Percentiles rank a stretch among this genome's conserved stretches.
phyloP scores from a whole-genome alignment of 2,888 invertebrate species.

The Tetranychus piercei region DNA sequence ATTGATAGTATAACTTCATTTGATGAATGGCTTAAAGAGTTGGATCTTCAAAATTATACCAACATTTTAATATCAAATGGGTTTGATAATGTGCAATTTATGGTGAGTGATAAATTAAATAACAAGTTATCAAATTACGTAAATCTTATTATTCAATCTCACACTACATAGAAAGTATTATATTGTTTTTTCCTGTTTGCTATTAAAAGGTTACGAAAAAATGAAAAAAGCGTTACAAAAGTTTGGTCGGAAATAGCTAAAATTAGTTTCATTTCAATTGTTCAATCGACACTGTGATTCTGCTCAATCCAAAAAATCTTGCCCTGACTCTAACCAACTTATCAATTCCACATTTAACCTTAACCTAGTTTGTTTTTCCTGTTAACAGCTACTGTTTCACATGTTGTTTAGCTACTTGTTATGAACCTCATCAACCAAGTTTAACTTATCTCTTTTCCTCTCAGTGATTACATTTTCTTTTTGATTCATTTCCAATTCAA shows the following conservation, averaged over 20 bases:
- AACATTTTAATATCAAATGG: conserved; percentile 65
- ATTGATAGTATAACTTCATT: background rate
- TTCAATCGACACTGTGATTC: no score
- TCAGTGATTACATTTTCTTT: background rate
- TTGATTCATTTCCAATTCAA: conserved; percentile 26
- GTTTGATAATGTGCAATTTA: conserved; percentile 72
- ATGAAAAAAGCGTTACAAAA: no score
- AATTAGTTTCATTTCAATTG: no score
- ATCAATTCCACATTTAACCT: background rate
- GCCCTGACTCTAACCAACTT: no score
- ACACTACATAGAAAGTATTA: no score
- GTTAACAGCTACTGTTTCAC: conserved; percentile 28
- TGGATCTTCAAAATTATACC: conserved; percentile 63
- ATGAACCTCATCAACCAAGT: conserved; percentile 10
- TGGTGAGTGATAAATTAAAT: conserved; percentile 45
- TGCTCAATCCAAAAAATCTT: no score
- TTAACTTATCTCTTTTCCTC: background rate
- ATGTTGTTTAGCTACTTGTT: conserved; percentile 3
- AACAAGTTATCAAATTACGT: no score
- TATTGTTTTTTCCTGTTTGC: no score
- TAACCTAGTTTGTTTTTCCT: no score
- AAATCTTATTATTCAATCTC: no score
- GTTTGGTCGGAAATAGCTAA: no score
- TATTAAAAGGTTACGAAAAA: no score
- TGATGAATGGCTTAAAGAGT: conserved; percentile 47